Evolutionary conservation across 2,888 invertebrate genomes (phyloP), one percentile per base, ranked within the genome.

Genomic region (Rhopalosiphum nymphaeae): DNA sequence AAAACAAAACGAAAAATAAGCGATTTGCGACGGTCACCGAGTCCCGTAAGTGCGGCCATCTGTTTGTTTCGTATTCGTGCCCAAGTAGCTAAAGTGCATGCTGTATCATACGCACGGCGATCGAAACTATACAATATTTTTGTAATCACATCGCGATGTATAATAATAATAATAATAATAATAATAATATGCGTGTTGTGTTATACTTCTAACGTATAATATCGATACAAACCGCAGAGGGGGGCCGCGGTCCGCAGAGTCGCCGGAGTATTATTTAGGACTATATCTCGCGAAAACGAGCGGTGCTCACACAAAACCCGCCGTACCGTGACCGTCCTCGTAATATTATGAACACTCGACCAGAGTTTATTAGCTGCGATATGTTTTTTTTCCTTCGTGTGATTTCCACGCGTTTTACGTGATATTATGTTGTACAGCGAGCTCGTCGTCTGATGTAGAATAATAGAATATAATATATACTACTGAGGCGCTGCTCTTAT

Each of bases 221-320:
- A 78, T 42, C 53, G 84, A 91, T 49, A 36, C 36, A n/a, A 53
- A 2, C n/a, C 7, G 36, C 16, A 10, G n/a, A 25, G 36, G n/a
- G 46, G 46, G n/a, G 4, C 44, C 7, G 44, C 44, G 42, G 89
- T 13, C 21, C 57, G n/a, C 44, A 21, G 25, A 36, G 36, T 78
- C 36, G 36, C 67, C 36, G 78, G 78, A 53, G 53, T 53, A 78
- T 87, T 46, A 49, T 46, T 91, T 91, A 53, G 78, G 53, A 84
- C 53, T 57, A 78, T 9, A 78, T 36, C 61, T 90, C 53, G 91
- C 36, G 78, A 26, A 49, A 78, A 36, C 78, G 67, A 53, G 46
- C 46, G 91, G 91, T 91, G 91, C 84, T 91, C 84, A 53, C 78
- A 78, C 78, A 53, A 36, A 53, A 84, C 84, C 53, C 53, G 91